Percentiles rank a stretch among this genome's conserved stretches.
These are phyloP conservation scores for Colostygia pectinataria DNA, from an alignment of 2,888 invertebrate species.

Conservation along the genomic window DNA sequence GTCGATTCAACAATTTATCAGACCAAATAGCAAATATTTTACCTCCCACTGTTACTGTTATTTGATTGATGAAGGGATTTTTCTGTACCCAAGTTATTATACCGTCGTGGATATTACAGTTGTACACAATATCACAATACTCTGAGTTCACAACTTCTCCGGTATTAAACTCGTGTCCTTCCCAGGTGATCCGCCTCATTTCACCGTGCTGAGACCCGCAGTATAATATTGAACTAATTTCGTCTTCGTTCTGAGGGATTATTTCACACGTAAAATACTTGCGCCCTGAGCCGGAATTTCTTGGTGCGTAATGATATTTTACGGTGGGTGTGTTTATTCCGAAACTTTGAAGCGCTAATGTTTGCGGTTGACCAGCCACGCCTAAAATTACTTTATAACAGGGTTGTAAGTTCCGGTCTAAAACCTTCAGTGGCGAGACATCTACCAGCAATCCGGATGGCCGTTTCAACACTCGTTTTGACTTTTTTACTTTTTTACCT, in stretches of 20 bases:
- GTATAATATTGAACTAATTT: constrained; percentile 58
- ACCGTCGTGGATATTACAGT: constrained; percentile 87
- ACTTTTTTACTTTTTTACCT: constrained; percentile 64
- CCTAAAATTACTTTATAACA: constrained; percentile 81
- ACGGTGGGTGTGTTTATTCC: constrained; percentile 59
- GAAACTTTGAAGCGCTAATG: constrained; percentile 70
- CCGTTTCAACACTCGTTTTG: constrained; percentile 71
- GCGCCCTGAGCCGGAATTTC: constrained; percentile 57
- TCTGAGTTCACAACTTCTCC: constrained; percentile 85
- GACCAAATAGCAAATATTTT: constrained; percentile 90
- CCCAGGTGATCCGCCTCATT: constrained; percentile 81
- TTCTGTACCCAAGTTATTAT: constrained; percentile 83
- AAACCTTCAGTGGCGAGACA: constrained; percentile 82
- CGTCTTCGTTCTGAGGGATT: constrained; percentile 51
- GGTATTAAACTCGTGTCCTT: constrained; percentile 86
- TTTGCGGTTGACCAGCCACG: constrained; percentile 67
- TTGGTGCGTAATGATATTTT: constrained; percentile 59
- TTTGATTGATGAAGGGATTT: constrained; percentile 84
- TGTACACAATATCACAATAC: constrained; percentile 67
- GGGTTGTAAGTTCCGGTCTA: constrained; percentile 85
- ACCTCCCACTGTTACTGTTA: constrained; percentile 89
- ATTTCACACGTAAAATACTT: constrained; percentile 68
- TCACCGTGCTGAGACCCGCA: constrained; percentile 74
- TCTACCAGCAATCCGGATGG: constrained; percentile 84
- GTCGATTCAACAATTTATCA: constrained; percentile 83